Base-by-base conservation (phyloP, 2,888 invertebrate species). In the Elysia crispata region DNA sequence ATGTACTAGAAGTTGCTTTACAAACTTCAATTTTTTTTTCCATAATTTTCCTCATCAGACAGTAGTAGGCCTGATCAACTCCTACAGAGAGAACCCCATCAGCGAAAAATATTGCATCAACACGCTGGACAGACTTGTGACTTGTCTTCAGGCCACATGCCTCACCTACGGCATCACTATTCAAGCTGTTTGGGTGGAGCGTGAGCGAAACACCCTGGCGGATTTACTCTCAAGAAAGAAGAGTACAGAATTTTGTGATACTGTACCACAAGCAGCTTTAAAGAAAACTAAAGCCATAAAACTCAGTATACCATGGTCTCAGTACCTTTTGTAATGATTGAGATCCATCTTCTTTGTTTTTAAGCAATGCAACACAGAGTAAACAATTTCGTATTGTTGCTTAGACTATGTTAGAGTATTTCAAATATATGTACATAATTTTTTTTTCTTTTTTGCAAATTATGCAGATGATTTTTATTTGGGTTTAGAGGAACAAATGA, bases 261-360 rank as follows among this genome's bases (percentile, higher is more conserved):
- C 72, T 25, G 54, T 79, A 31, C 79, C 79, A n/a, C 3, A 67
- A 11, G 79, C 79, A 13, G 66, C 73, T 11, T 15, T 18, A 8
- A 57, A 31, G 20, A 79, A 79, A 25, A 72, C 74, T 18, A 73
- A 49, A 78, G 73, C 64, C 18, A 78, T 64, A 23, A 78, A 72
- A 20, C 64, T 78, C 0, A 30, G 11, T 0, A 50, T 78, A 41
- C 41, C 41, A 3, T 41, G 41, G 41, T 41, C 41, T 41, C 41
- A 41, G 41, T 41, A 41, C 41, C 41, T 41, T 11, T 41, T 41
- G 5, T 41, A 11, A 41, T 41, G 3, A 6, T 41, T 11, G 3
- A 41, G 41, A 41, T 41, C 11, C 5, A 41, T 3, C 3, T 11
- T 41, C 41, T 41, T 41, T 41, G 11, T 41, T 41, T 41, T 41